Evolutionary conservation across 2,888 invertebrate genomes (phyloP), one percentile per base, ranked within the genome.

Genomic region (Polydrusus pterygomalis): DNA sequence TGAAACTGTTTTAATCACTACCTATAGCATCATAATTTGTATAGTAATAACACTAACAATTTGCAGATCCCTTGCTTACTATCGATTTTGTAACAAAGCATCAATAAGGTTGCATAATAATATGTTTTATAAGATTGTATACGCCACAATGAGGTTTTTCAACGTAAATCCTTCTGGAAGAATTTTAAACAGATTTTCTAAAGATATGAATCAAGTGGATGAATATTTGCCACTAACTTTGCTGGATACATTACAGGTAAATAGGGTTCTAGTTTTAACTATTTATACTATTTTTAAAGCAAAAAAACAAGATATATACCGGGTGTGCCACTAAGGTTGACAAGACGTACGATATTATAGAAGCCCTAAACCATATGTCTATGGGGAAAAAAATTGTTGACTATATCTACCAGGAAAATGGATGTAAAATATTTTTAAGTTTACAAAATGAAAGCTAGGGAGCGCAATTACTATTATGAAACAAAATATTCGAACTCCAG

Each of bases 171-270:
- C 92, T 0, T 89, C 90, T 1, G 91, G 91, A 2, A 87, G 90
- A 45, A 90, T 94, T 77, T 86, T 94, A 51, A 93, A 93, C 85
- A 87, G 94, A 64, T 93, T 94, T 85, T 91, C 93, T 1, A 93
- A 93, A 84, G 93, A 94, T 83, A 90, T 93, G 84, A 93, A 90
- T 0, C 86, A 89, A 0, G 88, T 90, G 25, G 91, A 91, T 82
- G 90, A 90, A 81, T 70, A 88, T 6, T 80, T 91, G 43, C 90
- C 90, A 0, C 81, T 82, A n/a, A 88, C 89, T 0, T 80, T 90
- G 68, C 88, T 90, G 68, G 90, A 90, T 85, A 88, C 87, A 10
- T 85, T 87, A 38, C 86, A 87, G 81, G 87, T 87, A 80, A 78
- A 30, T 25, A 25, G 1, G 2, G 30, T 13, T 25, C n/a, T 38